These are phyloP conservation scores for Corticium candelabrum DNA, from an alignment of 37 sponge, comb jelly and placozoan species.

Conservation along the genomic window DNA sequence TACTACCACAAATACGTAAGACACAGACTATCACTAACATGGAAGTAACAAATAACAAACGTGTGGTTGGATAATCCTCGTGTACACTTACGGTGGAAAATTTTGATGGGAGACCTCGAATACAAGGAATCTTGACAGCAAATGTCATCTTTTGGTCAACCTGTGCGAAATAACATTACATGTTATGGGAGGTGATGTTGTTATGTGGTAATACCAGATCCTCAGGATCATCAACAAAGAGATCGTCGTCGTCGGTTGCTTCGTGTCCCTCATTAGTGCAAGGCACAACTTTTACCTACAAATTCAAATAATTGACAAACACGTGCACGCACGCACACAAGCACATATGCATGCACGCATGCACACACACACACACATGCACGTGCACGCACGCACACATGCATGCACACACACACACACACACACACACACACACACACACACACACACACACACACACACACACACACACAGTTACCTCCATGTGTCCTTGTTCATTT, in stretches of 20 bases:
- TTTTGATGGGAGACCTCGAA: slow-evolving; percentile 25
- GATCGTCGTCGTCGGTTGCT: slow-evolving; percentile 31
- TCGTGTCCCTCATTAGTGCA: not conserved
- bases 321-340: not conserved
- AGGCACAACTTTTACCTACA: not conserved
- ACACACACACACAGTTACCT: not conserved
- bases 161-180: slow-evolving; percentile 18
- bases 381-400: not conserved
- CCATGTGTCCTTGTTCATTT: slow-evolving; percentile 37
- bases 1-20: too few relatives aligned
- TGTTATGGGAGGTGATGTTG: not conserved
- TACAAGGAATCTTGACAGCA: slow-evolving; percentile 23
- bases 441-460: not conserved
- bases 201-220: slow-evolving; percentile 16
- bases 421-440: not conserved
- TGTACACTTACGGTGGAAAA: slow-evolving; percentile 21
- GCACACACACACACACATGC: not conserved
- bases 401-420: slow-evolving; percentile 10
- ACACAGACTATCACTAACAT: too few relatives aligned
- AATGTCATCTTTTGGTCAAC: slow-evolving; percentile 35
- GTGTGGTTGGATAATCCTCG: too few relatives aligned
- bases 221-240: slow-evolving; percentile 47
- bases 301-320: not conserved
- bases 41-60: too few relatives aligned
- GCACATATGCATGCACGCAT: slow-evolving; percentile 30